Evolutionary conservation across 2,888 invertebrate genomes (phyloP).

Genomic region (Terebella lapidaria): DNA sequence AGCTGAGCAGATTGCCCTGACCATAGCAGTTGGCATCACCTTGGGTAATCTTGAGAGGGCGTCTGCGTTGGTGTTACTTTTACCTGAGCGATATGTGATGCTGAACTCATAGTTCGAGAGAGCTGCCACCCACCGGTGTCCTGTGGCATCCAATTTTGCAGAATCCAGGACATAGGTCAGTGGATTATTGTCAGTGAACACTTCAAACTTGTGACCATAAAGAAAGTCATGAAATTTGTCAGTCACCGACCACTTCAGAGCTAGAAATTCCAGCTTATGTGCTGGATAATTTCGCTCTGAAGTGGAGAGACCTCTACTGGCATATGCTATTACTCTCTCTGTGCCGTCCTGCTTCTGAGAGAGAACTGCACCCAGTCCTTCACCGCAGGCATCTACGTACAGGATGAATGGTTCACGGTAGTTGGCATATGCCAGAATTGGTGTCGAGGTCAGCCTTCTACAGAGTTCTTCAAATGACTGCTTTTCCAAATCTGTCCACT

Average conservation of each 20-base stretch:
- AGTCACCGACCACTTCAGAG: slow-evolving; percentile 3
- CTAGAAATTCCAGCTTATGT: too few relatives aligned
- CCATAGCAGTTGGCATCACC: background rate
- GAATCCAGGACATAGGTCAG: background rate
- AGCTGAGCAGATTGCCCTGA: background rate
- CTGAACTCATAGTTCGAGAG: background rate
- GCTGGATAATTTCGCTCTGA: too few relatives aligned
- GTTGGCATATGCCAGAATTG: slow-evolving; percentile 1
- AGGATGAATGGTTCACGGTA: background rate
- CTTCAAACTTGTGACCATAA: background rate
- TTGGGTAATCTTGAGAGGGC: background rate
- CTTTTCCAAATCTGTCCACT: background rate
- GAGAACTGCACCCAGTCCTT: slow-evolving; percentile 1
- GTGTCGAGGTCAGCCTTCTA: background rate
- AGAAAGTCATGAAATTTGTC: background rate
- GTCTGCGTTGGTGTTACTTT: background rate
- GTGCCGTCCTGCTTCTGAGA: background rate
- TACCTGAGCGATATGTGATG: background rate
- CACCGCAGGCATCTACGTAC: background rate
- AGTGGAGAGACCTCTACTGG: background rate
- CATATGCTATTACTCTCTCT: slow-evolving; percentile 2
- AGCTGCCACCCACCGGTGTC: too few relatives aligned
- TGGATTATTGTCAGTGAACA: too few relatives aligned
- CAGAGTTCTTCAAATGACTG: background rate
- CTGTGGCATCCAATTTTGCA: background rate